These are phyloP conservation scores for Nothoprocta perdicaria DNA, from an alignment of 2,113 vertebrate genomes.

Conservation along the genomic window DNA sequence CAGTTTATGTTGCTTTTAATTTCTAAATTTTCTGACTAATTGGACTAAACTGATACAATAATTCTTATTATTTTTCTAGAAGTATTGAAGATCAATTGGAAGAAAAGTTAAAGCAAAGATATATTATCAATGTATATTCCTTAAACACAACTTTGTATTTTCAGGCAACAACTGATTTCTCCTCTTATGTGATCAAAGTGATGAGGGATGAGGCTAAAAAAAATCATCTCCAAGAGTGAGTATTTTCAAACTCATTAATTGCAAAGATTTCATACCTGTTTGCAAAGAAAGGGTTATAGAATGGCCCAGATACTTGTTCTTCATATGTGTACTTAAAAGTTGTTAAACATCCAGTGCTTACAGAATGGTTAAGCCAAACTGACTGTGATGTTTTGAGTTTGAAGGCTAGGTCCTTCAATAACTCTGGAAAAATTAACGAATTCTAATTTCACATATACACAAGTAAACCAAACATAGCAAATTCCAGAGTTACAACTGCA, in stretches of 20 bases:
- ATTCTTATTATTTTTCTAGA: neutral
- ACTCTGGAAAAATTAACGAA: neutral
- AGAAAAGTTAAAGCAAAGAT: neutral
- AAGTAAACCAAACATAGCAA: neutral
- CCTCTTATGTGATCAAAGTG: neutral
- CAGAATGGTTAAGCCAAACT: too few relatives aligned
- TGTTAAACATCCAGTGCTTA: neutral
- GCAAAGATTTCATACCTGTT: neutral
- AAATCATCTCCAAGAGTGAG: neutral
- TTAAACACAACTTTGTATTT: neutral
- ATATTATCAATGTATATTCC: neutral
- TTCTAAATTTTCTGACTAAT: neutral
- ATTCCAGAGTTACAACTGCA: neutral
- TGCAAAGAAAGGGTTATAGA: neutral
- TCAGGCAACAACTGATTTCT: neutral
- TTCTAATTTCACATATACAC: neutral
- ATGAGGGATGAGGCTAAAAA: neutral
- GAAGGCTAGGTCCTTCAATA: neutral
- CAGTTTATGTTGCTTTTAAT: neutral
- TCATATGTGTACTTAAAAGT: neutral
- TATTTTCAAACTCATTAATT: neutral
- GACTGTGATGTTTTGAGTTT: neutral
- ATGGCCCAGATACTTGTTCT: neutral
- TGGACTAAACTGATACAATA: too few relatives aligned
- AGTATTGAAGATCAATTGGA: neutral